Conservation (phyloP, 2,888 invertebrate species). For the Peribatodes rhomboidaria region DNA sequence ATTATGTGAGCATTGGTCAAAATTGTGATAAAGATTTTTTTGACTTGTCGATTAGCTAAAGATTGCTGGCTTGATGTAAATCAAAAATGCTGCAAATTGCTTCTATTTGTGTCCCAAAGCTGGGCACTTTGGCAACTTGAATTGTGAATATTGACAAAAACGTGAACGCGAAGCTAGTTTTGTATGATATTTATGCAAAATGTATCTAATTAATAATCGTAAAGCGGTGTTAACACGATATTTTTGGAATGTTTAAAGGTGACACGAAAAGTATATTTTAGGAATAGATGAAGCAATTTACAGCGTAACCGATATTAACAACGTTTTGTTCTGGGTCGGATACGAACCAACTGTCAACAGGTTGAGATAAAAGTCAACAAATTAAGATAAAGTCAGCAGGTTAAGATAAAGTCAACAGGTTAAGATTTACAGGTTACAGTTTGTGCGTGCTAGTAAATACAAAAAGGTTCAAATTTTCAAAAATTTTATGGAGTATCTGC, state of each 20-base stretch:
- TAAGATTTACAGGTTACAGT: constrained; percentile 10
- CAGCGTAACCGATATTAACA: constrained; percentile 17
- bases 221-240: constrained; percentile 35
- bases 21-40: constrained; percentile 16
- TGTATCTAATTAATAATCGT: constrained; percentile 14
- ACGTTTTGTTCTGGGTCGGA: constrained; percentile 16
- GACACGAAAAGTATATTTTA: constrained; percentile 28
- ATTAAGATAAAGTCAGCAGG: no score
- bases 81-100: constrained; percentile 2
- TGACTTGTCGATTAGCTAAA: not conserved
- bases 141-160: constrained; percentile 3
- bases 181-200: constrained; percentile 27
- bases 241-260: constrained; percentile 49
- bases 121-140: no score
- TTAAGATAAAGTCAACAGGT: not conserved
- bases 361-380: no score
- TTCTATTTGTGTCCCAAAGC: not conserved
- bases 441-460: constrained; percentile 17
- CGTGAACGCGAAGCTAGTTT: constrained; percentile 27
- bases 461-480: constrained; percentile 7
- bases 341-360: not conserved
- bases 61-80: constrained; percentile 8
- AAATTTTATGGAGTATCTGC: not conserved
- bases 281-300: constrained; percentile 13
- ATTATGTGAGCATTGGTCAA: constrained; percentile 10